A percentile compares a stretch with the other conserved stretches of the same genome.
phyloP scores from a whole-genome alignment of 2,888 invertebrate genomes.

The Cotesia congregata region DNA sequence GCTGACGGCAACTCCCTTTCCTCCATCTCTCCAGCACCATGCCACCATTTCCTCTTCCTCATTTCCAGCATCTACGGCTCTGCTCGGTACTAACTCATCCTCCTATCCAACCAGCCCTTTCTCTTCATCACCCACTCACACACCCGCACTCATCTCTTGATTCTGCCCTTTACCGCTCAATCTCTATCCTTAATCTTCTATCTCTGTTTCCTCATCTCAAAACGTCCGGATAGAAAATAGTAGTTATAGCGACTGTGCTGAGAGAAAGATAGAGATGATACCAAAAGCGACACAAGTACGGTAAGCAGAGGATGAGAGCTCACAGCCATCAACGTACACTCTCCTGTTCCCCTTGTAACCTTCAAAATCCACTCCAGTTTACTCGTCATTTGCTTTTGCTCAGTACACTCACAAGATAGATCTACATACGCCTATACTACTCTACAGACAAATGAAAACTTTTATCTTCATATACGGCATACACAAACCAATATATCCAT shows the following conservation, averaged over 20 bases:
- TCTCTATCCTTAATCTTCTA: constrained; percentile 25
- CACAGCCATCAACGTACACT: constrained; percentile 34
- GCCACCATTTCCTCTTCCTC: constrained; percentile 1
- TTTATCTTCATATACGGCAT: not conserved
- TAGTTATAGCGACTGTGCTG: not conserved
- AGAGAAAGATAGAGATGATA: constrained; percentile 25
- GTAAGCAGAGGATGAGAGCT: not conserved
- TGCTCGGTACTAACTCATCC: constrained; percentile 23
- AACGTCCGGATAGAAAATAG: not conserved
- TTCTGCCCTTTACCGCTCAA: constrained; percentile 28
- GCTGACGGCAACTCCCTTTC: constrained; percentile 35
- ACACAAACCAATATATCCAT: too few species aligned
- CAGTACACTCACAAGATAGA: constrained; percentile 18
- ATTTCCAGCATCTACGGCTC: not conserved
- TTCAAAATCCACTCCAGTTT: constrained; percentile 44
- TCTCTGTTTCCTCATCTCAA: not conserved
- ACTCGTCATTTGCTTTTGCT: constrained; percentile 41
- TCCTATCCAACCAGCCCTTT: constrained; percentile 30
- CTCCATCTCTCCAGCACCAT: constrained; percentile 15
- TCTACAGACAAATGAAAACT: not conserved
- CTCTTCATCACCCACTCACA: constrained; percentile 2
- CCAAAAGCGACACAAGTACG: constrained; percentile 18
- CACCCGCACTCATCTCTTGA: constrained; percentile 7
- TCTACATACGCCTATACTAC: not conserved
- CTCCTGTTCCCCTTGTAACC: constrained; percentile 27